Conservation (phyloP, 2,113 vertebrate genomes). For the Parus major region DNA sequence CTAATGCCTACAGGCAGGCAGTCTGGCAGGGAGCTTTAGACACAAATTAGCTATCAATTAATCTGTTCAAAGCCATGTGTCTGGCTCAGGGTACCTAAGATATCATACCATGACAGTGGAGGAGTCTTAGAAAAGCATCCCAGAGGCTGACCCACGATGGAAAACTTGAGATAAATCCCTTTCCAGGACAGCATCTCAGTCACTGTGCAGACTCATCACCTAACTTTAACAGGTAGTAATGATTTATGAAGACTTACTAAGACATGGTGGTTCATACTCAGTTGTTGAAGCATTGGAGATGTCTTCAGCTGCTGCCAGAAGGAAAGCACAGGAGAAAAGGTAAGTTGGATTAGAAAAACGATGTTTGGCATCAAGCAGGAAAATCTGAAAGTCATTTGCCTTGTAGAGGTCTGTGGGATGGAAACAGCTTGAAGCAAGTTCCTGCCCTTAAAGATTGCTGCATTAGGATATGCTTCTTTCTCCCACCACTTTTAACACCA, state of each 20-base stretch:
- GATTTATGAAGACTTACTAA: conserved; percentile 62
- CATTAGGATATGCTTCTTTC: background rate
- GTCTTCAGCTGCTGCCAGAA: conserved; percentile 36
- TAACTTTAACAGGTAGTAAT: background rate
- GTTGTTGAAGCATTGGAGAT: conserved; percentile 8
- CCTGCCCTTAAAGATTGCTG: background rate
- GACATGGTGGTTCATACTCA: conserved; percentile 39
- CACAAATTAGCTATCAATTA: background rate
- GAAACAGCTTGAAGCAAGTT: background rate
- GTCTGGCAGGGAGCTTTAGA: background rate
- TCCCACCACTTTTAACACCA: background rate
- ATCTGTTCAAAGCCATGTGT: background rate
- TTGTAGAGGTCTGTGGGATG: background rate
- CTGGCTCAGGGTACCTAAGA: background rate
- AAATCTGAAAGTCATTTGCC: background rate
- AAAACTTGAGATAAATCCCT: background rate
- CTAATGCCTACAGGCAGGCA: background rate
- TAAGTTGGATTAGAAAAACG: background rate
- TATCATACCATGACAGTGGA: background rate
- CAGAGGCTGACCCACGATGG: background rate
- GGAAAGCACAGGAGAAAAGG: background rate
- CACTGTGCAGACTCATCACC: background rate
- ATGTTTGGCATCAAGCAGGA: background rate
- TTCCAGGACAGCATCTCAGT: background rate
- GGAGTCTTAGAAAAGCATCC: background rate